Evolutionary conservation across 1,140 invertebrate species (phyloP).

Genomic region (Oryctes rhinoceros): DNA sequence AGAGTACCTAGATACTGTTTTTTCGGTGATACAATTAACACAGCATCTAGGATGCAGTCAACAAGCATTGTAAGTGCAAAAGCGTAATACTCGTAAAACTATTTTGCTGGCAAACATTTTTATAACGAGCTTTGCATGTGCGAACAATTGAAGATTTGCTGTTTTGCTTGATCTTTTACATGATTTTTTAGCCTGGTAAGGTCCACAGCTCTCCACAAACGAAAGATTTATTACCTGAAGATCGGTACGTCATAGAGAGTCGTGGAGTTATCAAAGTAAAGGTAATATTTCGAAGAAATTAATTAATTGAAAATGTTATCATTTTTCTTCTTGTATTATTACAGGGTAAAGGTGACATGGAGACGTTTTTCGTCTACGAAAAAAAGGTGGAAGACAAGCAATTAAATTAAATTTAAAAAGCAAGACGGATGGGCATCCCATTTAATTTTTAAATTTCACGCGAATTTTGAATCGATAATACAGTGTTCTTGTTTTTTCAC

Average conservation of each 20-base stretch:
- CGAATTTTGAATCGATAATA: not conserved
- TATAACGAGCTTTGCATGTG: not conserved
- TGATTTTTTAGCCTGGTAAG: slow-evolving; percentile 68
- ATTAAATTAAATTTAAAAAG: not conserved
- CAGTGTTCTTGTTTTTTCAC: not conserved
- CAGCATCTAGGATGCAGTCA: slow-evolving; percentile 86
- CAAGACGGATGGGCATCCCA: no score
- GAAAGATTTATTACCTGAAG: slow-evolving; percentile 69
- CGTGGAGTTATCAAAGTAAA: slow-evolving; percentile 78
- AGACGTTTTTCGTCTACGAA: slow-evolving; percentile 80
- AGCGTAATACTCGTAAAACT: not conserved
- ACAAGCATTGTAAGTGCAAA: slow-evolving; percentile 69
- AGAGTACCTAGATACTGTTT: slow-evolving; percentile 81
- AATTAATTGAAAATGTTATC: slow-evolving; percentile 22
- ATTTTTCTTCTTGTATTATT: slow-evolving; percentile 45
- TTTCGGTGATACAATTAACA: slow-evolving; percentile 89
- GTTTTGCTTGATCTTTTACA: not conserved
- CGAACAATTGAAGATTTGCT: not conserved
- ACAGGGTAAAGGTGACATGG: slow-evolving; percentile 86
- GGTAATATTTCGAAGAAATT: slow-evolving; percentile 63
- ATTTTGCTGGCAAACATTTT: not conserved
- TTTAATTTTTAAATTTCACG: no score
- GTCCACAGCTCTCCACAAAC: slow-evolving; percentile 78
- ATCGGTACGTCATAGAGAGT: slow-evolving; percentile 69
- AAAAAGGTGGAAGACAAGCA: slow-evolving; percentile 51